Evolutionary conservation across 2,797 vertebrate genomes (phyloP).

Genomic region (Takifugu rubripes): DNA sequence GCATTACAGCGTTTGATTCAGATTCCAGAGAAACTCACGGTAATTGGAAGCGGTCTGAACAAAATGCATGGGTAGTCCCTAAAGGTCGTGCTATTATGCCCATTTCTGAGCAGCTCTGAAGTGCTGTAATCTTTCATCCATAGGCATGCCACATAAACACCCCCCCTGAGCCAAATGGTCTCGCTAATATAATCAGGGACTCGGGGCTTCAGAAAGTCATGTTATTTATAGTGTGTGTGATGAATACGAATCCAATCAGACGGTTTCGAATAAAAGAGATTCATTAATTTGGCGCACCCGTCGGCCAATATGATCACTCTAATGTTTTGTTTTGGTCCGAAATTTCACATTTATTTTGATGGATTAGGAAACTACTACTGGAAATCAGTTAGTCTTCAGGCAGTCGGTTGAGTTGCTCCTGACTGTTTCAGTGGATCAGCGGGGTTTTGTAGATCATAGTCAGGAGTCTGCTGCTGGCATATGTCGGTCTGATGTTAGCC

Average conservation of each 20-base stretch:
- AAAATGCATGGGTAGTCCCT: slow-evolving; percentile 54
- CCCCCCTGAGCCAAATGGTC: slow-evolving; percentile 49
- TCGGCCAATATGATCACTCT: not conserved
- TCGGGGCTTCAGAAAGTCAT: slow-evolving; percentile 32
- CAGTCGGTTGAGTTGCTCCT: slow-evolving; percentile 18
- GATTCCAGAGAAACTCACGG: slow-evolving; percentile 52
- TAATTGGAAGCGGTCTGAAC: slow-evolving; percentile 61
- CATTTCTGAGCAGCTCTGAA: slow-evolving; percentile 58
- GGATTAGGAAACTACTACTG: not conserved
- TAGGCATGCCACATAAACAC: slow-evolving; percentile 59
- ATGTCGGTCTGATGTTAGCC: slow-evolving; percentile 55
- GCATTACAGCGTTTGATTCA: slow-evolving; percentile 48
- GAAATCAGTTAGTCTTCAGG: slow-evolving; percentile 3
- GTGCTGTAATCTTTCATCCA: slow-evolving; percentile 65
- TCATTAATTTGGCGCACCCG: not conserved
- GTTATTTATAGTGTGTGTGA: slow-evolving; percentile 34
- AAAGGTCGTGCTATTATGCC: slow-evolving; percentile 57
- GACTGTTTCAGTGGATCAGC: slow-evolving; percentile 36
- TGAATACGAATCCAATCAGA: slow-evolving; percentile 22
- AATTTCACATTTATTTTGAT: not conserved
- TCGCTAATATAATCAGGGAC: slow-evolving; percentile 57
- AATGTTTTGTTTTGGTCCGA: not conserved
- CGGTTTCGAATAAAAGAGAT: slow-evolving; percentile 1
- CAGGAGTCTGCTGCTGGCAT: slow-evolving; percentile 46
- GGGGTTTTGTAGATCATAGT: slow-evolving; percentile 54